Base-by-base conservation (phyloP, 2,113 vertebrate genomes). In the Otis tarda region DNA sequence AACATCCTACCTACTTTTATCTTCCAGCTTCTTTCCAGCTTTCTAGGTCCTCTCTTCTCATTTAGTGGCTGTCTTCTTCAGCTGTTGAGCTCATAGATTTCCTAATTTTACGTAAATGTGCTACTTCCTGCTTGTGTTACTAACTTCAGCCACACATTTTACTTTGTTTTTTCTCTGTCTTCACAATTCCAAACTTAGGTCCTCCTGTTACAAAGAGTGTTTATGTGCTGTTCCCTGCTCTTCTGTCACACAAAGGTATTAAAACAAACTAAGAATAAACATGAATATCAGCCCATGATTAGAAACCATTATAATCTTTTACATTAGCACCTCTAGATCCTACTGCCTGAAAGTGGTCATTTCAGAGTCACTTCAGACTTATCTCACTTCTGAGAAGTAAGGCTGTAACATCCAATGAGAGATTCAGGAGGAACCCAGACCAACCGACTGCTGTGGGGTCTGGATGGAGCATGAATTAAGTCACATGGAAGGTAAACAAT, bases 281-380 rank as follows among this genome's bases (percentile, higher is more conserved):
- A 28, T n/a, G 61, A 49, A 10, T 37, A 30, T 57, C 11, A 57
- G 16, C 5, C 31, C 8, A 52, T 55, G 20, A 76, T 73, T 76
- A 47, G 39, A 89, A 88, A 60, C 4, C 10, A 23, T 35, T 4
- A 35, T n/a, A 43, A 41, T 21, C 12, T 53, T 96, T 87, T 52
- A 18, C 56, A 55, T 71, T 50, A 59, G 5, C 30, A 52, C 7
- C 15, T 89, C 57, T 65, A 57, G 59, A 43, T 60, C 49, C 20
- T 81, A 61, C 22, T 6, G 41, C 0, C 0, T 61, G 59, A 3
- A 9, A 83, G 16, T 16, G 17, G 41, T 43, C 6, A 3, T 39
- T 81, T 84, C 28, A 67, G 56, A 63, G 28, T 35, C 1, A 75
- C 59, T 69, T 83, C 16, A 65, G 19, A 45, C 3, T 24, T 77